phyloP scores from a whole-genome alignment of 1,140 invertebrate genomes.

The Polyergus mexicanus region DNA sequence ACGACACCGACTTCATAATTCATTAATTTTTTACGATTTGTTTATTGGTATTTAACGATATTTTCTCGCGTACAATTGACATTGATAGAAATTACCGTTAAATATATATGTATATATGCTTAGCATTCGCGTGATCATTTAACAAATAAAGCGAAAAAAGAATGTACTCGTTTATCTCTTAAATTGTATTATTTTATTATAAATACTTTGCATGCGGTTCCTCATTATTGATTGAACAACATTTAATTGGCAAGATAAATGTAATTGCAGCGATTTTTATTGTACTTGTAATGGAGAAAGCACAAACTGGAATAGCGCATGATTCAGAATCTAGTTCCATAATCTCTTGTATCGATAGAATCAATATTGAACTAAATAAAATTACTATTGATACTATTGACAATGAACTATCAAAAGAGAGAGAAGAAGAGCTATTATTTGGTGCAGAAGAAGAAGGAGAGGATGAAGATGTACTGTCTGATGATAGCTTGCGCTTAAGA shows the following conservation, averaged over 20 bases:
- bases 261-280: constrained; percentile 66
- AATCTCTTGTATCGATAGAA: constrained; percentile 63
- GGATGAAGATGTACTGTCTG: constrained; percentile 81
- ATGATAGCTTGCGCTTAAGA: constrained; percentile 83
- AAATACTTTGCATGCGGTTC: background rate
- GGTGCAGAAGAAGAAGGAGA: constrained; percentile 79
- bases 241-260: constrained; percentile 70
- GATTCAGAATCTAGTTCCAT: constrained; percentile 74
- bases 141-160: background rate
- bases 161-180: background rate
- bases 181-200: constrained; percentile 6
- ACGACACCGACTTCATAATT: background rate
- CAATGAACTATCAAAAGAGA: constrained; percentile 77
- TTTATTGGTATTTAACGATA: background rate
- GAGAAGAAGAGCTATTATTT: constrained; percentile 79
- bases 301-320: constrained; percentile 75
- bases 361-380: constrained; percentile 75
- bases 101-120: background rate
- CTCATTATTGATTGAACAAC: constrained; percentile 64
- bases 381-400: constrained; percentile 18
- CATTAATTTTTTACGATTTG: background rate
- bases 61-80: background rate
- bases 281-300: constrained; percentile 78
- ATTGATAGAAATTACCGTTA: background rate
- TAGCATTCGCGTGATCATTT: background rate